These are phyloP conservation scores for Microchrysa polita DNA, from an alignment of 2,888 invertebrate species.

Conservation along the genomic window DNA sequence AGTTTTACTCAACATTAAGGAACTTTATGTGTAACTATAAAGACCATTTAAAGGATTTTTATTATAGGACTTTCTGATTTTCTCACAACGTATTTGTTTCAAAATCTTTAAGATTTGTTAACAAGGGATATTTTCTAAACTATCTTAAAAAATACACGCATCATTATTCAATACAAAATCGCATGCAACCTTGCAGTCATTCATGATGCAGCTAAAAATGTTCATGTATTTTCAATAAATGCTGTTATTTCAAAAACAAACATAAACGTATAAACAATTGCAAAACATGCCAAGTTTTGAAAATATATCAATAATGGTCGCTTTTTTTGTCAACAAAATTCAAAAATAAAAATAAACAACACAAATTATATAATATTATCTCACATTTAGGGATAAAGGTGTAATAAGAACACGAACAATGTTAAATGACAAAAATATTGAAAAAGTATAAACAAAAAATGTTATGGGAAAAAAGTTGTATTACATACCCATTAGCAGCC, in stretches of 20 bases:
- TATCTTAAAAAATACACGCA: too few species aligned
- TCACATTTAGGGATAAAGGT: not conserved
- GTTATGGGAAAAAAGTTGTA: not conserved
- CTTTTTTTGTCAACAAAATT: not conserved
- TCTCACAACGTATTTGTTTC: not conserved
- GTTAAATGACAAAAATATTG: slow-evolving; percentile 23
- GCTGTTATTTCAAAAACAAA: slow-evolving; percentile 3
- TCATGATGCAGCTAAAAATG: slow-evolving; percentile 1
- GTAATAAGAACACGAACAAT: too few species aligned
- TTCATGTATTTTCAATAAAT: not conserved
- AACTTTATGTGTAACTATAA: not conserved
- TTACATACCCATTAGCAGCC: slow-evolving; percentile 80
- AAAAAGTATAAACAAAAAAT: not conserved
- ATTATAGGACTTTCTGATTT: not conserved
- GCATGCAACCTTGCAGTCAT: not conserved
- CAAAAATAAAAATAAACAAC: slow-evolving; percentile 34
- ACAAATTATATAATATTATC: slow-evolving; percentile 31
- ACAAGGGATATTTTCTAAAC: too few species aligned
- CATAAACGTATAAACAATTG: not conserved
- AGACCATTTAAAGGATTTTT: too few species aligned
- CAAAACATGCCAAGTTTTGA: slow-evolving; percentile 30
- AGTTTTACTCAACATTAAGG: slow-evolving; percentile 28
- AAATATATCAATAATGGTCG: not conserved
- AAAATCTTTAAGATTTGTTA: too few species aligned
- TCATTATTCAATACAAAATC: too few species aligned